Evolutionary conservation across 2,797 vertebrate species (phyloP).

Genomic region (Cephalopachus bancanus): DNA sequence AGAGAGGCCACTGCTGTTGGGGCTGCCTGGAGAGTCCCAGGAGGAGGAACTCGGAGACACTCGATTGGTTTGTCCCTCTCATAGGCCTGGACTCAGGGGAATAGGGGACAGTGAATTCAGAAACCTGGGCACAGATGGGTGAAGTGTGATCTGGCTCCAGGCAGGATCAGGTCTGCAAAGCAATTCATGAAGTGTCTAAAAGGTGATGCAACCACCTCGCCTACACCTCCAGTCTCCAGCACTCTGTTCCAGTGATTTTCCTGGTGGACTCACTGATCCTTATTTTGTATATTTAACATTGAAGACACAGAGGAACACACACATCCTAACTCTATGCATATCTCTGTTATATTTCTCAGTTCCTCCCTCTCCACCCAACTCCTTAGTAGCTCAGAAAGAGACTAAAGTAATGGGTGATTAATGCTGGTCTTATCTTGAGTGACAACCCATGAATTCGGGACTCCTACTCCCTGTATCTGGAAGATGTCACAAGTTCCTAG

Average conservation of each 20-base stretch:
- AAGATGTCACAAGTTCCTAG: neutral
- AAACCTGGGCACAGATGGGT: too few species aligned
- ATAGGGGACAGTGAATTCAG: too few species aligned
- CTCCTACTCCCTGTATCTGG: neutral
- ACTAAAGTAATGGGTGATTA: neutral
- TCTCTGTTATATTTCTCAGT: neutral
- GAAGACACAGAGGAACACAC: neutral
- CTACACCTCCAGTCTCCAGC: neutral
- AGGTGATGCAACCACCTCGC: neutral
- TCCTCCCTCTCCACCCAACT: neutral
- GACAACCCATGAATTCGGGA: neutral
- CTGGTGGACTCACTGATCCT: neutral
- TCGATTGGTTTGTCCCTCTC: neutral
- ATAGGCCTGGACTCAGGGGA: neutral
- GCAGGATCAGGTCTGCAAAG: neutral
- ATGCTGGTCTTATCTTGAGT: neutral
- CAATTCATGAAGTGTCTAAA: neutral
- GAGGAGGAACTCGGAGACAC: neutral
- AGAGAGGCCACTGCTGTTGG: neutral
- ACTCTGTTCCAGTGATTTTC: neutral
- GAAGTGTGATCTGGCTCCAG: neutral
- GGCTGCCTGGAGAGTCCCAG: constrained; percentile 55
- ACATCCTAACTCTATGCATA: neutral
- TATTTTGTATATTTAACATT: neutral
- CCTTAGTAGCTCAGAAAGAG: neutral